A percentile compares a stretch with the other conserved stretches of the same genome.
Evolutionary conservation across 2,797 vertebrate species (phyloP).

Genomic region (Propithecus deckenii): DNA sequence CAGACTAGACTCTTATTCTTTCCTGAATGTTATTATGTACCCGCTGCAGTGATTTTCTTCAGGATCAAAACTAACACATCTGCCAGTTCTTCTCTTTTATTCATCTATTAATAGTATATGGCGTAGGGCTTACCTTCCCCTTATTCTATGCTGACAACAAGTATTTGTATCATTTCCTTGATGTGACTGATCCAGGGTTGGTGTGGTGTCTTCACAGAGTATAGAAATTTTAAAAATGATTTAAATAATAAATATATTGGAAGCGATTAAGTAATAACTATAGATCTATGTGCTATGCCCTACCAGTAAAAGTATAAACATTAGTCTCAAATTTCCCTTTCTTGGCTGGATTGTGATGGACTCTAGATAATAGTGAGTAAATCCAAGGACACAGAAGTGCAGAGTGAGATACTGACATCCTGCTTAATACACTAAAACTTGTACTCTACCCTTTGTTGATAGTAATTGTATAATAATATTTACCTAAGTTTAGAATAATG

Average conservation of each 20-base stretch:
- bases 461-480: background rate
- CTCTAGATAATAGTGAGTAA: background rate
- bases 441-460: background rate
- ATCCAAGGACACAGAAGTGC: background rate
- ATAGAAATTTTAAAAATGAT: background rate
- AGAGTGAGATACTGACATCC: background rate
- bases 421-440: background rate
- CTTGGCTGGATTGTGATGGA: background rate
- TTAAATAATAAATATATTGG: background rate
- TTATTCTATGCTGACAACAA: background rate
- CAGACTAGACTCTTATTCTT: background rate
- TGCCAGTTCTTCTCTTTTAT: background rate
- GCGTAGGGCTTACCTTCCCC: background rate
- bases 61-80: background rate
- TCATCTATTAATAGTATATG: background rate
- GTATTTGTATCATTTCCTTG: background rate
- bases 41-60: background rate
- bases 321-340: background rate
- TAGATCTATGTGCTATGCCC: background rate
- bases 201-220: background rate
- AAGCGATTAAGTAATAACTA: background rate
- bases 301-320: background rate
- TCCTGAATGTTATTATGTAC: background rate
- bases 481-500: background rate
- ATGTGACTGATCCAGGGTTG: background rate